Percentiles rank a stretch among this genome's conserved stretches.
phyloP scores from a whole-genome alignment of 2,888 invertebrate genomes.

The Ormyrus labotus region DNA sequence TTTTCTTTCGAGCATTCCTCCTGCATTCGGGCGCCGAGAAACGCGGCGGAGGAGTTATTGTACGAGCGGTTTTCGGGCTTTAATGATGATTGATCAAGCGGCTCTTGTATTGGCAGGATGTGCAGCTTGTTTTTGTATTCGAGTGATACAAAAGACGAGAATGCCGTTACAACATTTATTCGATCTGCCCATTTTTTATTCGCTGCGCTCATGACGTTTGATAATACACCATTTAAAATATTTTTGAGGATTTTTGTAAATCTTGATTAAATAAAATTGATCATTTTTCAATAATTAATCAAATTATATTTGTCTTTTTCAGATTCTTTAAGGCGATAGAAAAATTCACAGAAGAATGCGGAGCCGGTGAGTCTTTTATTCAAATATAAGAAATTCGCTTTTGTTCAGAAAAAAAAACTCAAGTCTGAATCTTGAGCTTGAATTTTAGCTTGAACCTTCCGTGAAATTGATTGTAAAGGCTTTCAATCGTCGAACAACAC shows the following conservation, averaged over 20 bases:
- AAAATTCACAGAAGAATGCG: conserved; percentile 68
- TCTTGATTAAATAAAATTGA: background rate
- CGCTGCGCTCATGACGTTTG: too few relatives aligned
- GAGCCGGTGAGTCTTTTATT: conserved; percentile 69
- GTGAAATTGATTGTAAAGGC: background rate
- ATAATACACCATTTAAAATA: background rate
- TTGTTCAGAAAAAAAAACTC: background rate
- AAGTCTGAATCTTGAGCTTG: too few relatives aligned
- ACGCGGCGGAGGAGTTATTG: background rate
- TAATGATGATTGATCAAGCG: conserved; percentile 35
- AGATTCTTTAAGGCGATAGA: conserved; percentile 75
- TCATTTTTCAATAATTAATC: background rate
- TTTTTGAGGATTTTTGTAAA: background rate
- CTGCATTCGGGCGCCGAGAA: background rate
- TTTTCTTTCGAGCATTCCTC: background rate
- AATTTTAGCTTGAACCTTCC: too few relatives aligned
- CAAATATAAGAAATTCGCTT: conserved; percentile 11
- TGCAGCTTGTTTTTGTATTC: conserved; percentile 1
- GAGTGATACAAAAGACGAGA: too few relatives aligned
- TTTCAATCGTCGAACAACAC: conserved; percentile 1
- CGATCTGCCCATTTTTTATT: too few relatives aligned
- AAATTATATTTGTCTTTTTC: conserved; percentile 65
- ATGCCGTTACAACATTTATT: too few relatives aligned
- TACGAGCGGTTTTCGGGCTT: background rate
- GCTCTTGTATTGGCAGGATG: conserved; percentile 16